Evolutionary conservation across 2,888 invertebrate genomes (phyloP), one percentile per base, ranked within the genome.

Genomic region (Brachyptera putata): DNA sequence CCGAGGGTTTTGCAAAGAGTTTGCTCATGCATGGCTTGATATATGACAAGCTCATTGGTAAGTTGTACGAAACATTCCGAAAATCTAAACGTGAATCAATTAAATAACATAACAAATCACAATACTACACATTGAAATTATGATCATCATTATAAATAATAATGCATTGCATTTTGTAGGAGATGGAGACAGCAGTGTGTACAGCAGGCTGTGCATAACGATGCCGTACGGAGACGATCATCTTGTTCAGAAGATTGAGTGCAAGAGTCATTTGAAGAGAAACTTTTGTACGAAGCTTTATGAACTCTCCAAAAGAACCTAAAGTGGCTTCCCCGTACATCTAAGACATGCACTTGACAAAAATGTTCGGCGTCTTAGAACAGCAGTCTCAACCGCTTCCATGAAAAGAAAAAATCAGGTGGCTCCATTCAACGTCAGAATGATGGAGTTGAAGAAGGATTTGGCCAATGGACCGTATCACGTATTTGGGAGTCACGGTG

Each of bases 131-230:
- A 30, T 11, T 30, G 11, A 7, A 30, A 30, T 30, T 11, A 30
- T 30, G 30, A 5, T 30, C 30, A 11, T 30, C 30, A 30, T 7
- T 30, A 30, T 43, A 18, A 16, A 9, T 43, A 2, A 16, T 13
- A 4, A 4, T 16, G 21, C 43, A 18, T 4, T 43, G 14, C 3
- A 9, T 13, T 43, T 21, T 16, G 21, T 11, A 57, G 57, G 57
- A 9, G 57, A 57, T 34, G 57, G 48, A 46, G 57, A 57, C 24
- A 57, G 57, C 4, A 48, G 48, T 46, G 57, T 57, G n/a, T 22
- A 46, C 41, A 46, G 16, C 1, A 22, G 36, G 41, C 46, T 57
- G 36, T 36, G 16, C 26, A 34, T 22, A 4, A 46, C 30, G 18
- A 57, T 46, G 57, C 57, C 57, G 2, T 46, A 57, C n/a, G 57